Conservation (phyloP, 2,888 invertebrate species). For the Tenthredo amoena region DNA sequence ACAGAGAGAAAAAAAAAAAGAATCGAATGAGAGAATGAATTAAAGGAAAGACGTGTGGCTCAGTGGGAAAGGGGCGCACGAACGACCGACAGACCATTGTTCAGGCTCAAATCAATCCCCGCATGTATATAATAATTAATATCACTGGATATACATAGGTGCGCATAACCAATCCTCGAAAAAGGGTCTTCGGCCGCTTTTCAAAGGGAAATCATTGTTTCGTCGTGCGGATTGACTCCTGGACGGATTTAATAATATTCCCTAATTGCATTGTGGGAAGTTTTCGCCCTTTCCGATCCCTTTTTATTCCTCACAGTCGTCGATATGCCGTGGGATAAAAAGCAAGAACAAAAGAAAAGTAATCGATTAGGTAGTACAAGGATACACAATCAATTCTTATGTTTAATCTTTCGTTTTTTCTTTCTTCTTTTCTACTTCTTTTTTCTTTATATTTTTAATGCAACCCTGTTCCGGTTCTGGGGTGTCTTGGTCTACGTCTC, state of each 20-base stretch:
- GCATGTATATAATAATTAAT: background rate
- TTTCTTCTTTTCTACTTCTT: background rate
- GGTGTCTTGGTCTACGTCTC: background rate
- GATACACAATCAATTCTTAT: background rate
- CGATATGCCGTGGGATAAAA: background rate
- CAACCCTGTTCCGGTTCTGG: conserved; percentile 5
- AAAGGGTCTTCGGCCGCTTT: conserved; percentile 18
- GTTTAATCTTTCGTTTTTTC: background rate
- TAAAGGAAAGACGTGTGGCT: conserved; percentile 46
- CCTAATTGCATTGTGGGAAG: conserved; percentile 41
- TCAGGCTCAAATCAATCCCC: conserved; percentile 34
- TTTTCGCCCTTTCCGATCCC: background rate
- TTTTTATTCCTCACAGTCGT: background rate
- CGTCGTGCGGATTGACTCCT: conserved; percentile 36
- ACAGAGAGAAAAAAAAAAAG: background rate
- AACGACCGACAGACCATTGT: conserved; percentile 26
- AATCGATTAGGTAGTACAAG: background rate
- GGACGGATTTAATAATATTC: conserved; percentile 10
- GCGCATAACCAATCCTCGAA: conserved; percentile 22
- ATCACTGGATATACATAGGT: background rate
- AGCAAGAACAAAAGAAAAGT: background rate
- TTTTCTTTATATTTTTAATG: background rate
- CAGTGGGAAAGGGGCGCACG: conserved; percentile 12
- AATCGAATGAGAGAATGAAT: conserved; percentile 30
- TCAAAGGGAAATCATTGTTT: conserved; percentile 29